Percentiles rank a stretch among this genome's conserved stretches.
These are phyloP conservation scores for Hecatera dysodea DNA, from an alignment of 2,888 invertebrate species.

Conservation along the genomic window DNA sequence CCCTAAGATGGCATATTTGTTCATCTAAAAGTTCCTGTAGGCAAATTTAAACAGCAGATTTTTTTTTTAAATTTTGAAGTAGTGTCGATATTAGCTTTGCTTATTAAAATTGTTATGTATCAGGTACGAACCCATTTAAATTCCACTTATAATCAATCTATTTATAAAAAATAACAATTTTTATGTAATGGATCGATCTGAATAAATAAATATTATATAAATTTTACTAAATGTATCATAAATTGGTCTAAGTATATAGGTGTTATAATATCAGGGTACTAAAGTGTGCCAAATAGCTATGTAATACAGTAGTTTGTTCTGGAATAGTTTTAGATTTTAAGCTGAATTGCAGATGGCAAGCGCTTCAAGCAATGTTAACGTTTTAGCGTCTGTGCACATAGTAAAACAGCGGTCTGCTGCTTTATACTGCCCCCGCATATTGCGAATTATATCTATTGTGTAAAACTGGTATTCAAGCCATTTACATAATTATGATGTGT, in stretches of 20 bases:
- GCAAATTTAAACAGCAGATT: not conserved
- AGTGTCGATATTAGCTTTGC: not conserved
- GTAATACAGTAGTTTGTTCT: slow-evolving; percentile 53
- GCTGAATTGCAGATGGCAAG: slow-evolving; percentile 10
- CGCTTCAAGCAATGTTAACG: not conserved
- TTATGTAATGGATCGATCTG: too few relatives aligned
- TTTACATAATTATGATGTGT: too few relatives aligned
- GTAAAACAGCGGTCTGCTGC: too few relatives aligned
- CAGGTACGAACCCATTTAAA: not conserved
- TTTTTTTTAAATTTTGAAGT: slow-evolving; percentile 1
- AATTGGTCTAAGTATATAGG: slow-evolving; percentile 21
- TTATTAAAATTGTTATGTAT: slow-evolving; percentile 4
- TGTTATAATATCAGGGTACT: slow-evolving; percentile 63
- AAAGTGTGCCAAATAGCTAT: slow-evolving; percentile 64
- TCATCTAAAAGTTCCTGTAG: too few relatives aligned
- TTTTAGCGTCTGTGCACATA: too few relatives aligned
- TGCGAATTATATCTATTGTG: too few relatives aligned
- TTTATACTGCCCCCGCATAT: too few relatives aligned
- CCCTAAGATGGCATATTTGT: too few relatives aligned
- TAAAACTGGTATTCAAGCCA: too few relatives aligned
- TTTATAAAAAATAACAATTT: too few relatives aligned
- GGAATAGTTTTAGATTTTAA: slow-evolving; percentile 32
- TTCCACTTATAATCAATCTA: not conserved
- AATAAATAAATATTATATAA: too few relatives aligned
- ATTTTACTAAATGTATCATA: slow-evolving; percentile 1